Evolutionary conservation across 2,888 invertebrate genomes (phyloP), one percentile per base, ranked within the genome.

Genomic region (Yponomeuta malinellus): DNA sequence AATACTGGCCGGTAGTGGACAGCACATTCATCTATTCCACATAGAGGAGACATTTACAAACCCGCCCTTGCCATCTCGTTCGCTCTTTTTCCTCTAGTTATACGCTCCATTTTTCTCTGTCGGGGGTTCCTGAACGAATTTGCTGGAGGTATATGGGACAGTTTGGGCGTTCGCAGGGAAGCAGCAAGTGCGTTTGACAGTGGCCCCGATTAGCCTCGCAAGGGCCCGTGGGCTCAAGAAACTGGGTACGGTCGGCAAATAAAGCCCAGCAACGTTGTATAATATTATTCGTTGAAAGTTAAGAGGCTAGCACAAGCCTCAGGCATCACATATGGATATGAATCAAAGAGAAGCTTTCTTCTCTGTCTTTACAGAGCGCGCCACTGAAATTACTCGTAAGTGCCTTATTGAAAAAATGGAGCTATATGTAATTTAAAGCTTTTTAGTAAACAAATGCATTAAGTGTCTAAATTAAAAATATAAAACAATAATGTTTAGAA

Each of bases 151-250:
- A 72, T 71, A 71, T 70, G 75, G 78, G 75, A 76, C 76, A 79
- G 79, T 82, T 77, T 75, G 78, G 82, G 81, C 83, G 84, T 85
- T 85, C 82, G 81, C 79, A 83, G 78, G 83, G 82, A 86, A 87
- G 81, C 81, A 81, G 81, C 86, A 83, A 82, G 86, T 88, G 88
- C 80, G 83, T 79, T 81, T 87, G 88, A 88, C 88, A 88, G 84
- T 84, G 81, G 86, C 52, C 86, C 86, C 87, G 85, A 87, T 88
- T 86, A 86, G 83, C 82, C 68, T 23, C 10, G 10, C 67, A n/a
- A 67, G 43, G 67, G 67, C 37, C 37, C n/a, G 15, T 59, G 52
- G 52, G 52, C 52, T 59, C 15, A 59, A 59, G 52, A 59, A 59
- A 59, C 15, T 2, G 52, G 52, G 52, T 59, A 59, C 52, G 52